phyloP scores from a whole-genome alignment of 1,140 invertebrate species.

The Dinothrombium tinctorium region DNA sequence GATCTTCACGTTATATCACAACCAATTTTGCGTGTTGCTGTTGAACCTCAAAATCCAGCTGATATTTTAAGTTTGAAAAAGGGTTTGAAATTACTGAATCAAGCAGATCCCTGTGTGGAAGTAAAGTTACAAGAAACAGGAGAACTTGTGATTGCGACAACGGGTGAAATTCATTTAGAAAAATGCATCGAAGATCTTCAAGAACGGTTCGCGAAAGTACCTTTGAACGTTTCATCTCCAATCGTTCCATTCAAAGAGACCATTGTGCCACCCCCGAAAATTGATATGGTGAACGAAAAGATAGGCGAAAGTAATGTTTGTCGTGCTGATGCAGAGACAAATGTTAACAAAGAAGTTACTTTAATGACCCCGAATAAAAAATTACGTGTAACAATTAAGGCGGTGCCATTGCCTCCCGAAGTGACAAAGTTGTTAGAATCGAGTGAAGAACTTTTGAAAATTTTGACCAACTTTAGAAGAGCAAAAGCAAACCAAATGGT shows the following conservation, averaged over 20 bases:
- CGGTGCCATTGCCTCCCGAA: constrained; percentile 45
- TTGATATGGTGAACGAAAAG: no score
- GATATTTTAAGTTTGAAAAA: constrained; percentile 56
- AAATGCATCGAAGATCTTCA: constrained; percentile 67
- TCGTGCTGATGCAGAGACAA: background rate
- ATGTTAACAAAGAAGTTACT: constrained; percentile 19
- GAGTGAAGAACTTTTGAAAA: no score
- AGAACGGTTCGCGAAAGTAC: constrained; percentile 45
- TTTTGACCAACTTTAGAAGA: constrained; percentile 12
- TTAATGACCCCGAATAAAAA: constrained; percentile 43
- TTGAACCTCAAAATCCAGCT: constrained; percentile 62
- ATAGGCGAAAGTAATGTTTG: no score
- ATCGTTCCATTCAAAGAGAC: constrained; percentile 93
- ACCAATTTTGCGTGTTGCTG: constrained; percentile 65
- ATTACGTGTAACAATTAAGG: constrained; percentile 45
- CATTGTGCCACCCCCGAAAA: no score
- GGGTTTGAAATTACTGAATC: constrained; percentile 55
- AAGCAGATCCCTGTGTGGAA: constrained; percentile 76
- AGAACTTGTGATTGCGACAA: constrained; percentile 82
- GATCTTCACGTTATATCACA: constrained; percentile 54
- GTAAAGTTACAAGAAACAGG: constrained; percentile 76
- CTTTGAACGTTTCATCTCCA: constrained; percentile 69
- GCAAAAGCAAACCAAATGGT: background rate
- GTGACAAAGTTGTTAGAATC: constrained; percentile 45
- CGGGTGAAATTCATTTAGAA: constrained; percentile 91